Percentiles rank a stretch among this genome's conserved stretches.
Evolutionary conservation across 2,888 invertebrate species (phyloP).

Genomic region (Epistrophella euchroma): DNA sequence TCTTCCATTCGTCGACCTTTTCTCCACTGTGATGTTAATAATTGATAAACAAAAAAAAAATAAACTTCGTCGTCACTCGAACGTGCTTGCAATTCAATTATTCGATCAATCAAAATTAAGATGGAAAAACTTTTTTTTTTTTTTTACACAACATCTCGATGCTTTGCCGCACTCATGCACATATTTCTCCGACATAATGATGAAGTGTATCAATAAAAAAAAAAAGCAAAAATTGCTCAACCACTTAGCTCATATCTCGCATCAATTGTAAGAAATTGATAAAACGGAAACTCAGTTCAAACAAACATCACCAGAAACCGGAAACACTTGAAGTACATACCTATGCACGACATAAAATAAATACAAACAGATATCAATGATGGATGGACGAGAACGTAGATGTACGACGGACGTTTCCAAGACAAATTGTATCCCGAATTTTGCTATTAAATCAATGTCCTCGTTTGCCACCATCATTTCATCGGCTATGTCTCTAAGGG

Average conservation of each 20-base stretch:
- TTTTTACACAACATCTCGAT: neutral
- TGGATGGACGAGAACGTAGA: neutral
- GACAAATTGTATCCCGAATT: constrained; percentile 7
- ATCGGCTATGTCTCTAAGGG: neutral
- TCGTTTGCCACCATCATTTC: neutral
- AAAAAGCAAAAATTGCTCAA: neutral
- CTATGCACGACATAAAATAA: neutral
- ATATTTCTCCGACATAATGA: constrained; percentile 14
- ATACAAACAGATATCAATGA: constrained; percentile 4
- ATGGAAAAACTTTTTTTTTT: neutral
- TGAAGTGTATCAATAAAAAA: constrained; percentile 18
- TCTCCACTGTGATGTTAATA: constrained; percentile 5
- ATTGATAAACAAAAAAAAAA: constrained; percentile 4
- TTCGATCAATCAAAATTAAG: constrained; percentile 52
- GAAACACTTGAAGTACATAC: constrained; percentile 7
- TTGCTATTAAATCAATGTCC: constrained; percentile 10
- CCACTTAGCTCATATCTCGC: constrained; percentile 24
- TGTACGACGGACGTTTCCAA: neutral
- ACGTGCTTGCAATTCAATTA: constrained; percentile 69
- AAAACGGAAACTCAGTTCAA: constrained; percentile 17
- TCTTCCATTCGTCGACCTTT: constrained; percentile 10
- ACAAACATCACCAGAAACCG: constrained; percentile 20
- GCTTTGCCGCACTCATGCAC: constrained; percentile 13
- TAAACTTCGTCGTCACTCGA: constrained; percentile 20
- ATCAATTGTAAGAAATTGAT: constrained; percentile 15